A percentile compares a stretch with the other conserved stretches of the same genome.
Evolutionary conservation across 2,113 vertebrate genomes (phyloP).

Genomic region (Zosterops hypoxanthus): DNA sequence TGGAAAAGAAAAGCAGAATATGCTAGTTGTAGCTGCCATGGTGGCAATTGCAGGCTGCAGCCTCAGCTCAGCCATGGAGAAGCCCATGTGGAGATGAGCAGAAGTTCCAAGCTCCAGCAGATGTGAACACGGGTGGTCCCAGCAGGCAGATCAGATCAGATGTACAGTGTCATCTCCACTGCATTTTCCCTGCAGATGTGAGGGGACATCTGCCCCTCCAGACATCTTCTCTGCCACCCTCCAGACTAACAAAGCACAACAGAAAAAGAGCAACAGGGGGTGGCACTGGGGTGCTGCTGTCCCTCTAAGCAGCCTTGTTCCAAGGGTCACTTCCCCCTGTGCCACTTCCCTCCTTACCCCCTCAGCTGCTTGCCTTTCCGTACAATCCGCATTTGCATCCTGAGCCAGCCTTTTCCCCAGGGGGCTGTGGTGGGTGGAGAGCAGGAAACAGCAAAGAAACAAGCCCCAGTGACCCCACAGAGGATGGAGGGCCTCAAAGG

Average conservation of each 20-base stretch:
- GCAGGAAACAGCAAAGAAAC: background rate
- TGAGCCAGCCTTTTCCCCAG: rapidly evolving
- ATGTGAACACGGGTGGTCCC: background rate
- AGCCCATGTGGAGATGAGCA: background rate
- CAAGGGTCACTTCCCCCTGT: rapidly evolving
- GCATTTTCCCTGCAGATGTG: background rate
- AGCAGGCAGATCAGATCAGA: background rate
- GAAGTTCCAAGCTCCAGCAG: background rate
- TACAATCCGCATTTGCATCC: rapidly evolving
- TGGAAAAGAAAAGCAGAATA: background rate
- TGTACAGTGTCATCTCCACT: background rate
- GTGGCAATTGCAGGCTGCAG: background rate
- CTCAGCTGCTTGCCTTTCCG: background rate
- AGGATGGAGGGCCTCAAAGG: background rate
- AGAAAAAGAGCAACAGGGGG: background rate
- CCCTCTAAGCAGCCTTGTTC: background rate
- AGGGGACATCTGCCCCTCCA: background rate
- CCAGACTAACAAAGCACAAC: background rate
- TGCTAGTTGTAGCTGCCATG: background rate
- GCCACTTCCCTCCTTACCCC: background rate
- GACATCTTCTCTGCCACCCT: background rate
- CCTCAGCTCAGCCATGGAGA: background rate
- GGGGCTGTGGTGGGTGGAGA: background rate
- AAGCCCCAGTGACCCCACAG: background rate
- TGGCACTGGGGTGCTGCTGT: background rate